These are phyloP conservation scores for Pinctada fucata DNA, from an alignment of 2,888 invertebrate genomes.

Conservation along the genomic window DNA sequence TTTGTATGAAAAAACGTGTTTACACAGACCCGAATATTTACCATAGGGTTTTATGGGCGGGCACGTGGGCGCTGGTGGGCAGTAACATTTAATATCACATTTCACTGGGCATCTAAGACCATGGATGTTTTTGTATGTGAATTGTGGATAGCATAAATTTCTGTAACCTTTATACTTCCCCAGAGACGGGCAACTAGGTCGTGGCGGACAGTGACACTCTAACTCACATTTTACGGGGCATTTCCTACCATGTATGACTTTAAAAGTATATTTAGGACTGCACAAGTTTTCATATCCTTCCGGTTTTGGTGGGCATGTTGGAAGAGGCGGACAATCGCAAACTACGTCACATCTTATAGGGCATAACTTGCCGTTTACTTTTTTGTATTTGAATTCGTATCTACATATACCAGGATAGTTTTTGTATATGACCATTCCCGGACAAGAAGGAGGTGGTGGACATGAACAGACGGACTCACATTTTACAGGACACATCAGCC, in stretches of 20 bases:
- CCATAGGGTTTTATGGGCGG: neutral
- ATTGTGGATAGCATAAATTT: neutral
- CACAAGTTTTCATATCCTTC: slow-evolving; percentile 7
- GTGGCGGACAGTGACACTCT: slow-evolving; percentile 10
- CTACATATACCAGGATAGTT: neutral
- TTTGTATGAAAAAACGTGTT: neutral
- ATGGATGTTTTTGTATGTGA: slow-evolving; percentile 11
- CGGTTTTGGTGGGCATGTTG: slow-evolving; percentile 4
- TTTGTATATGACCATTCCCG: neutral
- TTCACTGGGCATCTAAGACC: slow-evolving; percentile 5
- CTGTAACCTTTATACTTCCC: slow-evolving; percentile 3
- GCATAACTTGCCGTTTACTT: slow-evolving; percentile 10
- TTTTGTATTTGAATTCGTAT: neutral
- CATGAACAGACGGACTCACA: slow-evolving; percentile 7
- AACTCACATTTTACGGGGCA: slow-evolving; percentile 8
- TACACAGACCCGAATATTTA: neutral
- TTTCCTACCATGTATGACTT: neutral
- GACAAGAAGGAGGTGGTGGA: slow-evolving; percentile 21
- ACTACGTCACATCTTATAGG: slow-evolving; percentile 11
- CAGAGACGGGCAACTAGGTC: slow-evolving; percentile 6
- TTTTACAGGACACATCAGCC: slow-evolving; percentile 5
- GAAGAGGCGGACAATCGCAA: slow-evolving; percentile 15
- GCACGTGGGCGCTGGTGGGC: slow-evolving; percentile 5
- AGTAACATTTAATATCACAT: neutral
- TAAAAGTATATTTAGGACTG: neutral